Evolutionary conservation across 2,113 vertebrate species (phyloP), one percentile per base, ranked within the genome.

Genomic region (Atractosteus spatula): DNA sequence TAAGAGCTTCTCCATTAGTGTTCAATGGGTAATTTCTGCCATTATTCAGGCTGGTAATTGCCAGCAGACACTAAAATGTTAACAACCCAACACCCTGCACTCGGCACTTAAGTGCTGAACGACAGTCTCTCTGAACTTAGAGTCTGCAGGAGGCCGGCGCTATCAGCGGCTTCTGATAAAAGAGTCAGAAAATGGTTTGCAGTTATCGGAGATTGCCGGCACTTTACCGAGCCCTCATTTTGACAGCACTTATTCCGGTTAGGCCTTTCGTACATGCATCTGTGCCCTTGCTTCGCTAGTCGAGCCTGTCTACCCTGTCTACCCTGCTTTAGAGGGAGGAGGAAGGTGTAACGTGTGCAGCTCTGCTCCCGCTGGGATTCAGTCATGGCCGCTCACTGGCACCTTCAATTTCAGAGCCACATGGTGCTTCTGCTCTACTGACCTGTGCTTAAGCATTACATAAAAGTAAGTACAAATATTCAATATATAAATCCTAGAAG

Each of bases 1-100:
- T 74, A 78, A 77, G 80, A 62, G 42, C 55, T 55, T 12, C 79
- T 66, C 76, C 72, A 64, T 80, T 71, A 72, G 62, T 45, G 66
- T 70, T 71, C 1, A 47, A 68, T 63, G 8, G 55, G 68, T 76
- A 62, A 56, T 63, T 55, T 54, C 16, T 61, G 64, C 54, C 56
- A 47, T 67, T 66, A 68, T 43, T 66, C 66, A 45, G 65, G 51
- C 55, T 56, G n/a, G 55, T 66, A 73, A 73, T 59, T 73, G 17
- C 41, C n/a, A 59, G 54, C 8, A 45, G 44, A n/a, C 51, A 62
- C 71, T 73, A 17, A 73, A 73, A 68, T 55, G 47, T 68, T 68
- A 68, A 67, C 55, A 41, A 43, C 55, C 55, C 45, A 62, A 71
- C 12, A 41, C 55, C 66, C 65, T 57, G 41, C 3, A 57, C 71